A percentile compares a stretch with the other conserved stretches of the same genome.
Evolutionary conservation across 1,140 invertebrate genomes (phyloP).

Genomic region (Megalopta genalis): DNA sequence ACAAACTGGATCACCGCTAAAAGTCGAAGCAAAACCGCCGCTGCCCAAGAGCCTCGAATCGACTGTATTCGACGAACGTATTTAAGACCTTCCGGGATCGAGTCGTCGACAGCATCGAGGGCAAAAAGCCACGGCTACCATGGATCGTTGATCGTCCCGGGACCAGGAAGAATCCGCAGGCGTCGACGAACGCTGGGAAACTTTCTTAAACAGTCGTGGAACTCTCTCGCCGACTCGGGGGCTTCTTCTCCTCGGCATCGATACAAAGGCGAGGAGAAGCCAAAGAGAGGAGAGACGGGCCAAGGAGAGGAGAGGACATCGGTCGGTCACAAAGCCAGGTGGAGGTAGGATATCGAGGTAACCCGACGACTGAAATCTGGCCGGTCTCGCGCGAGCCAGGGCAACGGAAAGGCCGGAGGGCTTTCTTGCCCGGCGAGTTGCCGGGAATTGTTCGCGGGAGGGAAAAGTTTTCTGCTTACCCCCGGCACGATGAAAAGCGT

Average conservation of each 20-base stretch:
- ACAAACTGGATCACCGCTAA: no score
- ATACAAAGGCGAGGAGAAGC: constrained; percentile 19
- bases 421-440: constrained; percentile 1
- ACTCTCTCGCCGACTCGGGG: constrained; percentile 18
- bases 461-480: constrained; percentile 41
- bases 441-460: constrained; percentile 34
- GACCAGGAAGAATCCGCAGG: constrained; percentile 22
- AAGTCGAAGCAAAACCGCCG: no score
- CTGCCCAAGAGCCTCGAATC: no score
- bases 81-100: constrained; percentile 1
- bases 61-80: no score
- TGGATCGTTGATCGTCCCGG: constrained; percentile 47
- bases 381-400: constrained; percentile 10
- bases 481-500: constrained; percentile 29
- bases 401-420: constrained; percentile 21
- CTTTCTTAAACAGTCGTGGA: constrained; percentile 56
- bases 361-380: constrained; percentile 44
- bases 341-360: constrained; percentile 25
- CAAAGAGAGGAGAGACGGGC: not conserved
- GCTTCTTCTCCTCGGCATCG: constrained; percentile 21
- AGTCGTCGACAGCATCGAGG: constrained; percentile 18
- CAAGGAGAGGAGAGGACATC: constrained; percentile 3
- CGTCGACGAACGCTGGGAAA: constrained; percentile 39
- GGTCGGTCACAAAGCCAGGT: constrained; percentile 22
- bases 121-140: constrained; percentile 36